phyloP scores from a whole-genome alignment of 2,797 vertebrate species.

The Vipera ursinii region DNA sequence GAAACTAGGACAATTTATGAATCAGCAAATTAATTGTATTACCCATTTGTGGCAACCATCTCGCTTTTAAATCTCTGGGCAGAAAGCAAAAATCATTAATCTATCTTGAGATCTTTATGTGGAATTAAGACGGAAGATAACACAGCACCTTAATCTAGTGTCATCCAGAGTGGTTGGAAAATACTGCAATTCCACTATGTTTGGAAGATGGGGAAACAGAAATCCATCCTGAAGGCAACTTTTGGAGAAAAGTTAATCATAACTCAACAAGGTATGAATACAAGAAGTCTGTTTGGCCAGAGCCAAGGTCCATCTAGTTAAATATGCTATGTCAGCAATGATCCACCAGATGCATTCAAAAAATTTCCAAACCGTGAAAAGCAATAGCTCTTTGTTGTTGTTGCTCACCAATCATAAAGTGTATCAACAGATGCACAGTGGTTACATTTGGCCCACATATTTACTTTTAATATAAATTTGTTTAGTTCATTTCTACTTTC shows the following conservation, averaged over 20 bases:
- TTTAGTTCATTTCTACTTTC: slow-evolving; percentile 35
- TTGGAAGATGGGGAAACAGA: neutral
- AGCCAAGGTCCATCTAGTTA: neutral
- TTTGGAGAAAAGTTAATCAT: neutral
- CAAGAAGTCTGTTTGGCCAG: neutral
- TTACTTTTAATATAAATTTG: slow-evolving; percentile 7
- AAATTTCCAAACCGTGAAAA: neutral
- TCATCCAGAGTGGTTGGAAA: neutral
- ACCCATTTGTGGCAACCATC: neutral
- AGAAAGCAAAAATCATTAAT: neutral
- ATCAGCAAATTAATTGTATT: neutral
- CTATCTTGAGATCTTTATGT: neutral
- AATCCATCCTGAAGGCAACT: neutral
- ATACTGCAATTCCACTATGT: neutral
- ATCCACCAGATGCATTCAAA: neutral
- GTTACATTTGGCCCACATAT: slow-evolving; percentile 7
- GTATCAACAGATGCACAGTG: slow-evolving; percentile 9
- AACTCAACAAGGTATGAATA: neutral
- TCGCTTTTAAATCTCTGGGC: neutral
- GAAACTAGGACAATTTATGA: neutral
- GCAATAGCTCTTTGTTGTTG: neutral
- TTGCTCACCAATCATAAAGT: neutral
- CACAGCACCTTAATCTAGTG: neutral
- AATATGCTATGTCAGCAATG: neutral
- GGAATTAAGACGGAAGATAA: neutral